A percentile compares a stretch with the other conserved stretches of the same genome.
phyloP scores from a whole-genome alignment of 2,113 vertebrate species.

The Erythrocercus mccallii region DNA sequence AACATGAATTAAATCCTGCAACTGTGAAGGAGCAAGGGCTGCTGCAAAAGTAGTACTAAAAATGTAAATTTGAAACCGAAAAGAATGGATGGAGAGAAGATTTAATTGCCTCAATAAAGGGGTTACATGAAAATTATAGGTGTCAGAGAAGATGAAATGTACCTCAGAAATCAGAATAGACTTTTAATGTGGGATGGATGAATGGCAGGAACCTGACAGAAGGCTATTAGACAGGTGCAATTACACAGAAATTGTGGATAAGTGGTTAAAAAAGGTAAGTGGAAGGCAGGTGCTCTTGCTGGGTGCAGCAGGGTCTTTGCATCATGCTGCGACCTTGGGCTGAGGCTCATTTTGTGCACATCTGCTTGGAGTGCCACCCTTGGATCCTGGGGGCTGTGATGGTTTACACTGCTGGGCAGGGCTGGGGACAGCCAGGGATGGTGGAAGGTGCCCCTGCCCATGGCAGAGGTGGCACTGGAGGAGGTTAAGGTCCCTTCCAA shows the following conservation, averaged over 20 bases:
- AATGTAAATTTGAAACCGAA: constrained; percentile 17
- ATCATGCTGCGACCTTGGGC: neutral
- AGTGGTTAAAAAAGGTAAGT: neutral
- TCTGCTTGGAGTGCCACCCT: neutral
- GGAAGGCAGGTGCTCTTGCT: neutral
- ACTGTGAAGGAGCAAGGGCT: neutral
- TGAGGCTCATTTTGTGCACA: neutral
- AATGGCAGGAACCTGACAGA: constrained; percentile 18
- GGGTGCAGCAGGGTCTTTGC: neutral
- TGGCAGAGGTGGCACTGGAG: neutral
- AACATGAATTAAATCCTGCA: constrained; percentile 45
- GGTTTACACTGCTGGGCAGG: neutral
- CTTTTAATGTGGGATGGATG: neutral
- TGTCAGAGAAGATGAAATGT: constrained; percentile 25
- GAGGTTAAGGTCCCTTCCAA: neutral
- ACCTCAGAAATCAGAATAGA: constrained; percentile 9
- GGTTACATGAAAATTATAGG: constrained; percentile 26
- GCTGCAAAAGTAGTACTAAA: constrained; percentile 20
- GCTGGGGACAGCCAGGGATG: fast-evolving
- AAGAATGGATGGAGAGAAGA: neutral
- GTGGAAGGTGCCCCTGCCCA: neutral
- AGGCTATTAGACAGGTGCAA: neutral
- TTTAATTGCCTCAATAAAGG: constrained; percentile 47
- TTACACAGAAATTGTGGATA: neutral
- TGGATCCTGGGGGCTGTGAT: neutral